Evolutionary conservation across 35 echinoderm and acorn worm genomes (phyloP).

Genomic region (Diadema setosum): DNA sequence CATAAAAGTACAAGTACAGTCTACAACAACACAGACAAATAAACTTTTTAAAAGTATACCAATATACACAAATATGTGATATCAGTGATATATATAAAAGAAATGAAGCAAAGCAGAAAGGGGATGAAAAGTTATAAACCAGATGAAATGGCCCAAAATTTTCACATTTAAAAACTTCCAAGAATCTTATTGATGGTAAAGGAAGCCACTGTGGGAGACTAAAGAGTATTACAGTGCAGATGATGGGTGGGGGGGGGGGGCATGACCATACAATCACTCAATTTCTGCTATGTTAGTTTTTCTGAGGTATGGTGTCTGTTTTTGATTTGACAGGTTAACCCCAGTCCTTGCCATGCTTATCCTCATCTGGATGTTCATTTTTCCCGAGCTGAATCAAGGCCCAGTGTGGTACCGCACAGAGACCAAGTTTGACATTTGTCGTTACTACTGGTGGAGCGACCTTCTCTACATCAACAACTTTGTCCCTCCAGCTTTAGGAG

Average conservation of each 20-base stretch:
- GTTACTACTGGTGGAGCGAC: slow-evolving; percentile 76
- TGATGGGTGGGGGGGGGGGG: not conserved
- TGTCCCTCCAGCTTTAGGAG: slow-evolving; percentile 5
- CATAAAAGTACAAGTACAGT: no score
- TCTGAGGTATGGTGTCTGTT: not conserved
- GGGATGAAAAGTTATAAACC: no score
- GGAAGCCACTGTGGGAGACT: not conserved
- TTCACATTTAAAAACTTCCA: no score
- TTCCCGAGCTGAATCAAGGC: slow-evolving; percentile 63
- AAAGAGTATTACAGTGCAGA: not conserved
- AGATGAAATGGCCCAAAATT: no score
- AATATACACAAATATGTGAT: not conserved
- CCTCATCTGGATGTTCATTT: slow-evolving; percentile 60
- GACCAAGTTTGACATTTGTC: not conserved
- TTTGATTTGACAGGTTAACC: slow-evolving; percentile 42
- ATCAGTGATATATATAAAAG: not conserved
- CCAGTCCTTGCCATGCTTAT: slow-evolving; percentile 55
- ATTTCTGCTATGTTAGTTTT: not conserved
- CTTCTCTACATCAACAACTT: slow-evolving; percentile 89
- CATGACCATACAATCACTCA: not conserved
- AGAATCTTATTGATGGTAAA: not conserved
- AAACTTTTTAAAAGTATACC: not conserved
- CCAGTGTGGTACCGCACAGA: slow-evolving; percentile 28
- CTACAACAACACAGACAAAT: no score
- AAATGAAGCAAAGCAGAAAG: not conserved